These are phyloP conservation scores for Apogon talboti DNA, from an alignment of 2,797 vertebrate genomes.

Conservation along the genomic window DNA sequence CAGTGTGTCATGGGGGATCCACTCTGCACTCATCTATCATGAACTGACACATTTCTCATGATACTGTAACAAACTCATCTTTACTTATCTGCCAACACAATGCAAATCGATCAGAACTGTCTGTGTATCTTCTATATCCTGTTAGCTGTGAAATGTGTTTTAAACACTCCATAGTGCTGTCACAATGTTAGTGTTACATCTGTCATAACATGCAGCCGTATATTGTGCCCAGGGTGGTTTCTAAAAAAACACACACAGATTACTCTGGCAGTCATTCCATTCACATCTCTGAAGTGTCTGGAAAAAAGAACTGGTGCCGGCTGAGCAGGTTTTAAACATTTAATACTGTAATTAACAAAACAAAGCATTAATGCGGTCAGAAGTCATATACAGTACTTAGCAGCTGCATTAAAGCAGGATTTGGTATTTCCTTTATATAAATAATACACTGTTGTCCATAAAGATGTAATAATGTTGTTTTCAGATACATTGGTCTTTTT, in stretches of 20 bases:
- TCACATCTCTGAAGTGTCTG: slow-evolving; percentile 22
- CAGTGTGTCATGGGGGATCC: slow-evolving; percentile 20
- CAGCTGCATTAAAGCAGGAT: not conserved
- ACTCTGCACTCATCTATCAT: slow-evolving; percentile 28
- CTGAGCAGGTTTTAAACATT: slow-evolving; percentile 6
- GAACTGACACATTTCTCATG: slow-evolving; percentile 27
- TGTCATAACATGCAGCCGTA: slow-evolving; percentile 69
- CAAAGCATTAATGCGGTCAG: not conserved
- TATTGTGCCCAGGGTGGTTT: slow-evolving; percentile 49
- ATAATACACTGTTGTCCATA: too few species aligned
- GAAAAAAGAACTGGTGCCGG: slow-evolving; percentile 19
- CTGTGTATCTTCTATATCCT: slow-evolving; percentile 44
- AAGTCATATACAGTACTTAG: not conserved
- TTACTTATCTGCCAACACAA: slow-evolving; percentile 44
- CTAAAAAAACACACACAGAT: slow-evolving; percentile 22
- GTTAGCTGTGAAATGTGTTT: slow-evolving; percentile 60
- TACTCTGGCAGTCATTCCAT: slow-evolving; percentile 45
- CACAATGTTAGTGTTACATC: slow-evolving; percentile 75
- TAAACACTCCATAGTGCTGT: slow-evolving; percentile 62
- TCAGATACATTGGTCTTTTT: too few species aligned
- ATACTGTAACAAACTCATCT: slow-evolving; percentile 39
- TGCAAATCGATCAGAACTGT: slow-evolving; percentile 58
- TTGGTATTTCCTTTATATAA: not conserved
- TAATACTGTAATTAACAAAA: slow-evolving; percentile 21
- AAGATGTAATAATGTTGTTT: too few species aligned